phyloP scores from a whole-genome alignment of 2,797 vertebrate species.

The Pangasius macronema region DNA sequence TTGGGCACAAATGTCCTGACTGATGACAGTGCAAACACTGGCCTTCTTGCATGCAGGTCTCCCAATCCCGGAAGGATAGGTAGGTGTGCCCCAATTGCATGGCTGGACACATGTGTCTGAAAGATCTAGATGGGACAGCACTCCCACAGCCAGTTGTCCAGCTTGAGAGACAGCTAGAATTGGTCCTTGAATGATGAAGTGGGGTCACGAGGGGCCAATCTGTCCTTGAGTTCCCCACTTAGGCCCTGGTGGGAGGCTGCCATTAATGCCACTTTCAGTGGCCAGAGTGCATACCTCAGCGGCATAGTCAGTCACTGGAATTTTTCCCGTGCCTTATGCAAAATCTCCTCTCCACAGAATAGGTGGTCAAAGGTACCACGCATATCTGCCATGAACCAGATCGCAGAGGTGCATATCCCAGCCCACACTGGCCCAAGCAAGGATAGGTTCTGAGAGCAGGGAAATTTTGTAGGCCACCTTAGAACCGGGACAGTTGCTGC shows the following conservation, averaged over 20 bases:
- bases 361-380: background rate
- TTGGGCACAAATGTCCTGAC: no score
- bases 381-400: background rate
- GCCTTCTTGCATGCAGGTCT: no score
- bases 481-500: background rate
- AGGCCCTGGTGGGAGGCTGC: background rate
- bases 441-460: background rate
- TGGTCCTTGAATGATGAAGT: background rate
- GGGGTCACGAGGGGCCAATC: background rate
- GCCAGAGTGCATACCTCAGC: background rate
- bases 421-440: background rate
- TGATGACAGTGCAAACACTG: no score
- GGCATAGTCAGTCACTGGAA: background rate
- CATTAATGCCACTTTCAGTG: no score
- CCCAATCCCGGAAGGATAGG: no score
- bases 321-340: background rate
- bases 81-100: no score
- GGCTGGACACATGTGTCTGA: no score
- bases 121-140: background rate
- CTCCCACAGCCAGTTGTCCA: background rate
- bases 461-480: background rate
- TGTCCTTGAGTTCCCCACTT: background rate
- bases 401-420: background rate
- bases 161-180: background rate
- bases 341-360: background rate